These are phyloP conservation scores for Pollenia griseotomentosa DNA, from an alignment of 2,888 invertebrate genomes.

Conservation along the genomic window DNA sequence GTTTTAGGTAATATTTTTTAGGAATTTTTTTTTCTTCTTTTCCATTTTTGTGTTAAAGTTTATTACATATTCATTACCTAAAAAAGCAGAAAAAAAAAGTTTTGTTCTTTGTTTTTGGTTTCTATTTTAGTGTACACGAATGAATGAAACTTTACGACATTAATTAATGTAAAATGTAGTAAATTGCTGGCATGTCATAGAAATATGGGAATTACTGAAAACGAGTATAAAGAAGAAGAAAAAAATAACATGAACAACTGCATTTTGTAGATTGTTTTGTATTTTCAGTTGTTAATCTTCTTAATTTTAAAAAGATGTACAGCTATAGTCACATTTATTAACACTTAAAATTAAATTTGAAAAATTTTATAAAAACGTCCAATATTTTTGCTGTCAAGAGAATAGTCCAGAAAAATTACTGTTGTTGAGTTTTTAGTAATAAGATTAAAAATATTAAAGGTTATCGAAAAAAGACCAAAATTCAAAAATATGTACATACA, in stretches of 20 bases:
- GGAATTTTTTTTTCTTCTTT: neutral
- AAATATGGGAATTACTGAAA: slow-evolving; percentile 12
- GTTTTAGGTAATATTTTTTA: slow-evolving; percentile 8
- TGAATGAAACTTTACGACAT: slow-evolving; percentile 47
- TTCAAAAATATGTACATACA: no score
- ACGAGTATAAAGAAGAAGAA: neutral
- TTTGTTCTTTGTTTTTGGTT: slow-evolving; percentile 8
- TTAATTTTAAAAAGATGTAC: neutral
- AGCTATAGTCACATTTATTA: no score
- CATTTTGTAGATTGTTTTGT: slow-evolving; percentile 42
- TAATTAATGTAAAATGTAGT: slow-evolving; percentile 66
- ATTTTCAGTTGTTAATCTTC: slow-evolving; percentile 1
- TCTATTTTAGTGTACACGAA: neutral
- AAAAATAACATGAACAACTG: slow-evolving; percentile 41
- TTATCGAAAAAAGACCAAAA: no score
- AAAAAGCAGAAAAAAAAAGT: slow-evolving; percentile 16
- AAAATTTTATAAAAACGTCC: no score
- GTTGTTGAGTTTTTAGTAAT: no score
- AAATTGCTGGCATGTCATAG: slow-evolving; percentile 50
- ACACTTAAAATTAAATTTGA: neutral
- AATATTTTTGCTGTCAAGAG: no score
- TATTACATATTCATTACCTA: slow-evolving; percentile 18
- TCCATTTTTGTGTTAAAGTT: slow-evolving; percentile 14
- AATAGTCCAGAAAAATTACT: no score
- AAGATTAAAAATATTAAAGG: no score